phyloP scores from a whole-genome alignment of 64 coral and sea anemone species.

The Pocillopora verrucosa region DNA sequence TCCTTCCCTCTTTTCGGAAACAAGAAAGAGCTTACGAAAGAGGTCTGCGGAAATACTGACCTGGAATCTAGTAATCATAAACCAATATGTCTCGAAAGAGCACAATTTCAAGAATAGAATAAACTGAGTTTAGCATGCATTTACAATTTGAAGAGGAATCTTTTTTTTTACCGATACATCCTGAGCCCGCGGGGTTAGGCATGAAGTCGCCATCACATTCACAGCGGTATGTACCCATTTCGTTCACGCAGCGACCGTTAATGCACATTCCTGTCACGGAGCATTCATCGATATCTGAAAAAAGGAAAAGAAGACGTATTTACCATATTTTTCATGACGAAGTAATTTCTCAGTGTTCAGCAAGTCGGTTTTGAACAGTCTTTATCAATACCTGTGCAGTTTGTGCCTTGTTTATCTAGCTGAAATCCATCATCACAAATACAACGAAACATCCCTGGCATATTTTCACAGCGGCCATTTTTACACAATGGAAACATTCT shows the following conservation, averaged over 20 bases:
- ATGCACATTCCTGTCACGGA: slow-evolving; percentile 87
- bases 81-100: too few relatives aligned
- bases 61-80: too few relatives aligned
- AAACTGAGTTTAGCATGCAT: too few relatives aligned
- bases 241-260: slow-evolving; percentile 89
- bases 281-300: slow-evolving; percentile 90
- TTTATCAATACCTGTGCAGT: slow-evolving; percentile 64
- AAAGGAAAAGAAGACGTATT: not conserved
- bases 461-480: slow-evolving; percentile 79
- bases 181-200: slow-evolving; percentile 63
- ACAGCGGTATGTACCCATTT: slow-evolving; percentile 75
- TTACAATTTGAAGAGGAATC: not conserved
- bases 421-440: slow-evolving; percentile 77
- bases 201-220: slow-evolving; percentile 74
- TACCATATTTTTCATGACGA: too few relatives aligned
- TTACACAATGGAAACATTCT: slow-evolving; percentile 65
- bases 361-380: too few relatives aligned
- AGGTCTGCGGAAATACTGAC: too few relatives aligned
- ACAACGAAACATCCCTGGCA: slow-evolving; percentile 87
- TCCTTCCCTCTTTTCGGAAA: too few relatives aligned
- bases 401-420: slow-evolving; percentile 68
- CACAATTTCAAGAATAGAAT: too few relatives aligned
- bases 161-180: slow-evolving; percentile 77
- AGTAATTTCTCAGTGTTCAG: not conserved
- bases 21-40: too few relatives aligned